These are phyloP conservation scores for Heterotis niloticus DNA, from an alignment of 2,113 vertebrate species.

Conservation along the genomic window DNA sequence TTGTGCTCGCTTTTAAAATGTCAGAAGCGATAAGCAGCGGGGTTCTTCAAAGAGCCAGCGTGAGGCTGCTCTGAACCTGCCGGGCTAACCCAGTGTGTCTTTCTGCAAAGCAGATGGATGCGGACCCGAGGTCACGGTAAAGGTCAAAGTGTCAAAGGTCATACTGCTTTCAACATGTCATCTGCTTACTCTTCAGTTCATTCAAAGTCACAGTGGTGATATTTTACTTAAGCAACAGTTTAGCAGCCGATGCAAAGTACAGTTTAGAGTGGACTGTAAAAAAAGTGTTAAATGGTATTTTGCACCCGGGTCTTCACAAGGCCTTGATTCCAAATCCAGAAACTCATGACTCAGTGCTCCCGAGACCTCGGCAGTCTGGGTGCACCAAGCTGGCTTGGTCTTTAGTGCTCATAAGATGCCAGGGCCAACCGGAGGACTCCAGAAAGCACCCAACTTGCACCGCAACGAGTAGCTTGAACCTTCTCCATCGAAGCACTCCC, in stretches of 20 bases:
- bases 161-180: background rate
- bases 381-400: too few relatives aligned
- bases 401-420: too few relatives aligned
- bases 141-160: background rate
- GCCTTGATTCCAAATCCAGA: too few relatives aligned
- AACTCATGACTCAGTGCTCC: too few relatives aligned
- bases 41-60: slow-evolving; percentile 1
- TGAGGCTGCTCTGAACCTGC: background rate
- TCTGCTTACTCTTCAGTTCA: too few relatives aligned
- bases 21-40: slow-evolving; percentile 5
- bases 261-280: slow-evolving; percentile 1
- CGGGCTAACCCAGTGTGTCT: background rate
- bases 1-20: background rate
- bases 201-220: background rate
- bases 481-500: too few relatives aligned
- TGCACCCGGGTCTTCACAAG: too few relatives aligned
- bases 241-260: background rate
- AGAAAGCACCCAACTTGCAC: background rate
- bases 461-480: background rate
- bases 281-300: background rate
- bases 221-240: background rate
- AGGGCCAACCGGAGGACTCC: too few relatives aligned
- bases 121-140: background rate
- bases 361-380: too few relatives aligned
- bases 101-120: background rate